Percentiles rank a stretch among this genome's conserved stretches.
phyloP scores from a whole-genome alignment of 2,888 invertebrate species.

The Alloplasta piceator region DNA sequence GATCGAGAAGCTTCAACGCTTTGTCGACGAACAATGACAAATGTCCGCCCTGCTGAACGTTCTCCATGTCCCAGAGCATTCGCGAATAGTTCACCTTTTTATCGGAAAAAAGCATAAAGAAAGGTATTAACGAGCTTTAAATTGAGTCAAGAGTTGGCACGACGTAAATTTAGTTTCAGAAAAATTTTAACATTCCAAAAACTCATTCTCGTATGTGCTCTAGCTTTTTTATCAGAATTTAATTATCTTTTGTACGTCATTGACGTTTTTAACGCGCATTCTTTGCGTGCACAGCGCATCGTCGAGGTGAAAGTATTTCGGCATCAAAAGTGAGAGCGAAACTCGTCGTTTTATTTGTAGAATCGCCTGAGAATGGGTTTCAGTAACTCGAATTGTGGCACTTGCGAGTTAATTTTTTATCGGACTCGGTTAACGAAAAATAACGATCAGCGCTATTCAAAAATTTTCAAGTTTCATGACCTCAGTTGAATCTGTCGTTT shows the following conservation, averaged over 20 bases:
- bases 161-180: background rate
- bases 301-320: conserved; percentile 77
- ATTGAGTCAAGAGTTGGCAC: too few relatives aligned
- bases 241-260: conserved; percentile 29
- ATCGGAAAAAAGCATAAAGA: conserved; percentile 6
- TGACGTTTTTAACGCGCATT: conserved; percentile 15
- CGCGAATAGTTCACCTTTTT: conserved; percentile 82
- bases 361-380: too few relatives aligned
- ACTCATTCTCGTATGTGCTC: too few relatives aligned
- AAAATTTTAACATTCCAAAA: too few relatives aligned
- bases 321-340: conserved; percentile 77
- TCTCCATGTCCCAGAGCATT: conserved; percentile 90
- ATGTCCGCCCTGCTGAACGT: conserved; percentile 87
- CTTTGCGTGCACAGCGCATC: conserved; percentile 10
- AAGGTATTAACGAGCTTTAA: background rate
- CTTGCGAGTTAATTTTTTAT: too few relatives aligned
- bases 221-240: conserved; percentile 17
- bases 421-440: too few relatives aligned
- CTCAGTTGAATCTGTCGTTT: conserved; percentile 1
- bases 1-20: conserved; percentile 91
- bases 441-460: too few relatives aligned
- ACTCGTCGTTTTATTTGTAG: background rate
- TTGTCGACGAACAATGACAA: conserved; percentile 92
- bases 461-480: too few relatives aligned
- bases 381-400: too few relatives aligned